phyloP scores from a whole-genome alignment of 2,888 invertebrate genomes.

The Drosophila phalerata region DNA sequence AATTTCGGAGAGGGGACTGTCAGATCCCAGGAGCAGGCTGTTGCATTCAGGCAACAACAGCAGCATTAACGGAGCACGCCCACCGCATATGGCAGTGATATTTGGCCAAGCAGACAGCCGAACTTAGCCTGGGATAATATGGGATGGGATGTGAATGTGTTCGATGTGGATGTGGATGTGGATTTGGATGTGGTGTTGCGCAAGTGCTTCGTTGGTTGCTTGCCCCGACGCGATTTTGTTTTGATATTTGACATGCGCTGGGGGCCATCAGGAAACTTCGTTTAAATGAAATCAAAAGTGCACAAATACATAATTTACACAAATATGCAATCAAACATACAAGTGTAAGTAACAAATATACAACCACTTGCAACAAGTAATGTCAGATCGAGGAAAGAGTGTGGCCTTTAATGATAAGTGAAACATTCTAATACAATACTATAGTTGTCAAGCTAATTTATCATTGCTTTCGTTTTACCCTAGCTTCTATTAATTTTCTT shows the following conservation, averaged over 20 bases:
- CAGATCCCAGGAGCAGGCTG: constrained; percentile 30
- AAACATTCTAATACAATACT: not conserved
- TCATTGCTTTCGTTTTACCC: not conserved
- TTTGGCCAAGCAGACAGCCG: constrained; percentile 51
- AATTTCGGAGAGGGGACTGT: constrained; percentile 52
- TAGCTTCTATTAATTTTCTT: not conserved
- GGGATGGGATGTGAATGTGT: constrained; percentile 44
- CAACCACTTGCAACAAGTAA: constrained; percentile 6
- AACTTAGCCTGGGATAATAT: constrained; percentile 21
- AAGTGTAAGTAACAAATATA: constrained; percentile 19
- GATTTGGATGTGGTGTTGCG: constrained; percentile 63
- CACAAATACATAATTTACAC: constrained; percentile 81
- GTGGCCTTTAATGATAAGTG: not conserved
- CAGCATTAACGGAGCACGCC: constrained; percentile 77
- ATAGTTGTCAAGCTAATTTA: not conserved
- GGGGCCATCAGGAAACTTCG: constrained; percentile 80
- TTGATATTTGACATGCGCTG: constrained; percentile 81
- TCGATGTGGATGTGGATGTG: constrained; percentile 41
- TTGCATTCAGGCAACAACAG: constrained; percentile 17
- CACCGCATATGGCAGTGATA: constrained; percentile 78
- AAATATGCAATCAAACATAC: constrained; percentile 58
- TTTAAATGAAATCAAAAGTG: constrained; percentile 81
- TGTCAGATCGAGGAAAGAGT: constrained; percentile 32
- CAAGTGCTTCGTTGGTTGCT: constrained; percentile 50
- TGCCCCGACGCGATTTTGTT: constrained; percentile 69